These are phyloP conservation scores for Priocnemis perturbator DNA, from an alignment of 2,888 invertebrate species.

Conservation along the genomic window DNA sequence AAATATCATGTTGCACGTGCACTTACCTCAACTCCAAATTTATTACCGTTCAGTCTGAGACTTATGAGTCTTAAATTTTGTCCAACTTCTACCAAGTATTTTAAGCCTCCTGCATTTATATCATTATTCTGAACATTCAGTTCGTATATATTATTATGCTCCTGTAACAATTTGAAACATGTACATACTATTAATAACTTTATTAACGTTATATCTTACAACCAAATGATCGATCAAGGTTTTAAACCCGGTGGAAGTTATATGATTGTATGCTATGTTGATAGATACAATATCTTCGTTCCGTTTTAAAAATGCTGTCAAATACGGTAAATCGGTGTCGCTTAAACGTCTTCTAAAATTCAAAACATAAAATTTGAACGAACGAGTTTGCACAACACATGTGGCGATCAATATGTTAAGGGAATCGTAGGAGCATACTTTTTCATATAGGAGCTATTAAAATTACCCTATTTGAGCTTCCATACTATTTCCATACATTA, in stretches of 20 bases:
- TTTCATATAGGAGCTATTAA: no score
- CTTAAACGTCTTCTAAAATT: conserved; percentile 73
- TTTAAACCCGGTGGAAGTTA: conserved; percentile 65
- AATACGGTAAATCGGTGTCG: conserved; percentile 76
- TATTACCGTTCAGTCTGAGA: conserved; percentile 79
- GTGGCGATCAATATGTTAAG: no score
- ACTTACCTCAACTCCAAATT: conserved; percentile 76
- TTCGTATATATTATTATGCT: conserved; percentile 76
- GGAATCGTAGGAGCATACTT: no score
- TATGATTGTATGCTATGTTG: conserved; percentile 78
- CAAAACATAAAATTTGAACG: background rate
- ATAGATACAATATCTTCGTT: conserved; percentile 76
- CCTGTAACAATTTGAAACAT: conserved; percentile 70
- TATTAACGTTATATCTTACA: conserved; percentile 43
- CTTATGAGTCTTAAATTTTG: conserved; percentile 75
- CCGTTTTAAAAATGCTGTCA: conserved; percentile 76
- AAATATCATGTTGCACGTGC: background rate
- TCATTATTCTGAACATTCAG: conserved; percentile 79
- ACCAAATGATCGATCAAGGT: conserved; percentile 53
- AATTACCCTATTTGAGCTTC: no score
- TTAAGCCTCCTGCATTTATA: conserved; percentile 75
- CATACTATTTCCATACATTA: no score
- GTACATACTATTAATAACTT: conserved; percentile 4
- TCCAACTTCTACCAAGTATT: conserved; percentile 54
- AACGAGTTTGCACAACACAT: no score